Base-by-base conservation (phyloP, 2,888 invertebrate species). In the Orchesellides sinensis region DNA sequence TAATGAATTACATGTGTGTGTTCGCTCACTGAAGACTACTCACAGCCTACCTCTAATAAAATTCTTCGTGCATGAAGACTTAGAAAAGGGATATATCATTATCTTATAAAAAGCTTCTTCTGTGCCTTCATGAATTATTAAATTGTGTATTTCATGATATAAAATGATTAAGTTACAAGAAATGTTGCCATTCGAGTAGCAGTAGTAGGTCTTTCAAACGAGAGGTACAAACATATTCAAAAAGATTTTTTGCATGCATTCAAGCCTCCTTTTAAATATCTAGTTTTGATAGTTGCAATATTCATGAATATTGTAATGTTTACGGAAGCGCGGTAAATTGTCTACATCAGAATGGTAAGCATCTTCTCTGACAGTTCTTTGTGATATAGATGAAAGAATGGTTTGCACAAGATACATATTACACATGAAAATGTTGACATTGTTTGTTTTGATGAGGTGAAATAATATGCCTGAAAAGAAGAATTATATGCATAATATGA, bases 41-140 rank as follows among this genome's bases (percentile, higher is more conserved):
- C 19, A 19, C 17, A 17, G 29, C 21, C 66, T 27, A 25, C 49
- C 27, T 47, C 47, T 47, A 19, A 25, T 19, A 47, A 27, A 66
- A 47, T 66, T n/a, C 27, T 40, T 27, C 17, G 27, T 40, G 47
- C 66, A 25, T 35, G 63, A 35, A 35, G 63, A 63, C 17, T 29
- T 21, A 12, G 21, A 59, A n/a, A 27, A 10, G n/a, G 21, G 25
- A 45, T 47, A 66, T 66, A 47, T 66, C 27, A 66, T 66, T 66
- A 66, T 66, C 27, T 25, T 23, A 66, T 47, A 47, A 66, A 45
- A 47, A 47, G 25, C 47, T 45, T 21, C 12, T 47, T 32, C 47
- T 47, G 27, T 47, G 66, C 66, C 47, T 47, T 47, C 66, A 66
- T 66, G 47, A 66, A 66, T 66, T 66, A 66, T 47, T 47, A 66